Evolutionary conservation across 1,140 invertebrate genomes (phyloP), one percentile per base, ranked within the genome.

Genomic region (Diabrotica undecimpunctata): DNA sequence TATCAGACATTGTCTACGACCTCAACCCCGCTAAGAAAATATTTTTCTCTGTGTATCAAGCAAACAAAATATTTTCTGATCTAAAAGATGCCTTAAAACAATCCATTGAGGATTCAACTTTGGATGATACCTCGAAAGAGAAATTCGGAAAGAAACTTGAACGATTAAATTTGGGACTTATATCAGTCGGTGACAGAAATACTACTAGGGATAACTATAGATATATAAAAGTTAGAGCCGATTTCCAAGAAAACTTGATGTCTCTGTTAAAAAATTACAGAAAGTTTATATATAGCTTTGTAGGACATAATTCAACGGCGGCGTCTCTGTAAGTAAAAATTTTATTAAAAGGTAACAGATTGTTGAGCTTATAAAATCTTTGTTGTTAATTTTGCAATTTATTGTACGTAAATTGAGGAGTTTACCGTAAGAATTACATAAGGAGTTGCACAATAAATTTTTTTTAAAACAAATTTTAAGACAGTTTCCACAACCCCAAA

Each of bases 221-320:
- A 5, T 9, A 35, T 12, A 9, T 57, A 7, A 12, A 37, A 12
- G 55, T 57, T 10, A 37, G 10, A 7, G n/a, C 10, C 12, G 12
- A 57, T 37, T 57, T 37, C 36, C 8, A 5, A 37, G 37, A 35
- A 37, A 38, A 57, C 12, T 5, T 57, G 0, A 8, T n/a, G 36
- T 37, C 12, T 41, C 55, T 57, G 7, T 10, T 57, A 8, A 57
- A 57, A 38, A 57, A 57, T 37, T 57, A 57, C 12, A 57, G 35
- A 57, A 57, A 38, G 5, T 12, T 10, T 12, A 37, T 57, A 37
- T 57, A 7, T 38, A 12, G n/a, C 9, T 7, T 57, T 0, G 55
- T 57, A 8, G 36, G 12, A 4, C 12, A 7, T 4, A 41, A 41
- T 0, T 38, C 55, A 37, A 37, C 55, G 9, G 8, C 55, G 5